phyloP scores from a whole-genome alignment of 2,797 vertebrate species.

The Coregonus ussuriensis region DNA sequence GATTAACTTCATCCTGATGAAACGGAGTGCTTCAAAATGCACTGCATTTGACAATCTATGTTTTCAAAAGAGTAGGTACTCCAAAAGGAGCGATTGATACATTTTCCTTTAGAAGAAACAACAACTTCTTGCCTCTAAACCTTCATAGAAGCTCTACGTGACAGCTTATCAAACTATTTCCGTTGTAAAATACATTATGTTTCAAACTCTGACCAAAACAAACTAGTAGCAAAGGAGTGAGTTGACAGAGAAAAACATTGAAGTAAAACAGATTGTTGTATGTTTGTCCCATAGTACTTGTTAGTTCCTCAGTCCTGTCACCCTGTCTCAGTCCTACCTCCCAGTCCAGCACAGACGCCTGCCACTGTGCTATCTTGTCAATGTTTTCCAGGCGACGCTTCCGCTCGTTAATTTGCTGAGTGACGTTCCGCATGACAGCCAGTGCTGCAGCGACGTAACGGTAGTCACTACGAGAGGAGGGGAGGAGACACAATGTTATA shows the following conservation, averaged over 20 bases:
- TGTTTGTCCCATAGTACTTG: neutral
- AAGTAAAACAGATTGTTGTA: neutral
- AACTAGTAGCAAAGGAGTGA: neutral
- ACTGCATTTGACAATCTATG: neutral
- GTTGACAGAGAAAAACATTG: neutral
- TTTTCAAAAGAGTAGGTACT: neutral
- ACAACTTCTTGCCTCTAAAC: neutral
- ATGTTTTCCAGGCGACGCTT: constrained; percentile 87
- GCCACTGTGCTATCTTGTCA: constrained; percentile 88
- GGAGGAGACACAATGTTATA: neutral
- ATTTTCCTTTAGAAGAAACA: neutral
- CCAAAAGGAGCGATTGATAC: neutral
- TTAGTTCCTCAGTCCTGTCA: neutral
- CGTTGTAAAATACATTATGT: neutral
- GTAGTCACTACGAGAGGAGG: constrained; percentile 75
- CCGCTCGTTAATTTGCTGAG: constrained; percentile 84
- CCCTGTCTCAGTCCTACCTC: constrained; percentile 71
- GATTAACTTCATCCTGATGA: constrained; percentile 4
- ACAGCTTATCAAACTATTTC: constrained; percentile 1
- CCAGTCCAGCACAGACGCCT: constrained; percentile 86
- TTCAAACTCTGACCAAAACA: too few species aligned
- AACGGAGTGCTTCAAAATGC: constrained; percentile 1
- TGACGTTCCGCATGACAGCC: constrained; percentile 87
- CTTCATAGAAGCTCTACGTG: neutral
- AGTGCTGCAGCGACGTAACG: constrained; percentile 84